Conservation (phyloP, 1,140 invertebrate species). For the Sarcophaga peregrina region DNA sequence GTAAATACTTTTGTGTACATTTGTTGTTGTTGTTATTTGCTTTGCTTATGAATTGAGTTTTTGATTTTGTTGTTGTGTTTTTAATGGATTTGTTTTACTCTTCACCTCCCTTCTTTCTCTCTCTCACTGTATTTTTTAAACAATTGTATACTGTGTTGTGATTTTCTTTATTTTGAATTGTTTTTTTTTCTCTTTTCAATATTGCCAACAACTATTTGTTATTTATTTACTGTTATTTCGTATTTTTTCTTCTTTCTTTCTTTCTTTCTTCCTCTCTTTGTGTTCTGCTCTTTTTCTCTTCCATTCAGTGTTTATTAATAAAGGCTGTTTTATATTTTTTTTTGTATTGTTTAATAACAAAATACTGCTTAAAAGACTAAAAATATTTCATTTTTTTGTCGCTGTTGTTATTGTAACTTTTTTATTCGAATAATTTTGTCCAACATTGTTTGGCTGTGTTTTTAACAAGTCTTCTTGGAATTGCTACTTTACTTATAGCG, state of each 20-base stretch:
- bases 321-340: background rate
- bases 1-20: background rate
- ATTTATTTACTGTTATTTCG: too few relatives aligned
- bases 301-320: background rate
- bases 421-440: background rate
- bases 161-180: too few relatives aligned
- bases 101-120: too few relatives aligned
- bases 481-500: background rate
- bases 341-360: background rate
- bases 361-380: background rate
- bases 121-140: too few relatives aligned
- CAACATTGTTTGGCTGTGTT: background rate
- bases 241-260: too few relatives aligned
- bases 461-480: background rate
- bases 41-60: background rate
- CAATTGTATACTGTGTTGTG: too few relatives aligned
- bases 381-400: background rate
- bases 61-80: background rate
- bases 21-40: background rate
- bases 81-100: background rate
- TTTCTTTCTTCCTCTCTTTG: too few relatives aligned
- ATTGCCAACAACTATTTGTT: too few relatives aligned
- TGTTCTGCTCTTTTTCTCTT: too few relatives aligned
- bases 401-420: too few relatives aligned
- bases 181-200: too few relatives aligned